Base-by-base conservation (phyloP, 2,797 vertebrate genomes). In the Sebastes kiyomatsui region DNA sequence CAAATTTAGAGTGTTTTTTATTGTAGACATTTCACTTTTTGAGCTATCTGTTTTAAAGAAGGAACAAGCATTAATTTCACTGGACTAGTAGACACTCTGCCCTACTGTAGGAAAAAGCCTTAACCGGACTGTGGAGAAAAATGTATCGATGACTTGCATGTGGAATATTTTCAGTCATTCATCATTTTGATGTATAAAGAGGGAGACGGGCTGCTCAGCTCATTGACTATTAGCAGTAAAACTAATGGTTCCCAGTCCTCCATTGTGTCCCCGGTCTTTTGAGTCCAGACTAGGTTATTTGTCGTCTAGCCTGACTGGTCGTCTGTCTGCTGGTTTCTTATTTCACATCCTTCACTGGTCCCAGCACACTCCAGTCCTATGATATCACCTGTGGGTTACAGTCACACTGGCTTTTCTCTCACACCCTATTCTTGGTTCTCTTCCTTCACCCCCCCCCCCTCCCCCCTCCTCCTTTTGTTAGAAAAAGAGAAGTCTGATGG, bases 311-410 rank as follows among this genome's bases (percentile, higher is more conserved):
- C 70, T 70, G 58, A 72, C 81, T 18, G 65, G 75, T 90, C 75
- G 23, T 88, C 82, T 79, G 85, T 90, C 83, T 85, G 69, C 73
- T 75, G 87, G 89, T 91, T 83, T 94, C 87, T n/a, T 64, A 72
- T 92, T 94, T 92, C 89, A 90, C 84, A 30, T 67, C 80, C 80
- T 65, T 86, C 84, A 72, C 84, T 86, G 86, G 79, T 89, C 83
- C 80, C 84, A 81, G 83, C 59, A 81, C 89, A 77, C 80, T 72
- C 85, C 80, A 67, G 77, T 67, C 61, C 84, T 62, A 85, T 94
- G 91, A 94, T 93, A 92, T 93, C 92, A 94, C 94, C 92, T 93
- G 93, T 87, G 91, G 91, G 85, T 88, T 83, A 82, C 67, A 85
- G 88, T 84, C 75, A 81, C 68, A 87, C 83, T 84, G n/a, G 81